Conservation (phyloP, 2,797 vertebrate species). For the Chlorospingus flavigularis region DNA sequence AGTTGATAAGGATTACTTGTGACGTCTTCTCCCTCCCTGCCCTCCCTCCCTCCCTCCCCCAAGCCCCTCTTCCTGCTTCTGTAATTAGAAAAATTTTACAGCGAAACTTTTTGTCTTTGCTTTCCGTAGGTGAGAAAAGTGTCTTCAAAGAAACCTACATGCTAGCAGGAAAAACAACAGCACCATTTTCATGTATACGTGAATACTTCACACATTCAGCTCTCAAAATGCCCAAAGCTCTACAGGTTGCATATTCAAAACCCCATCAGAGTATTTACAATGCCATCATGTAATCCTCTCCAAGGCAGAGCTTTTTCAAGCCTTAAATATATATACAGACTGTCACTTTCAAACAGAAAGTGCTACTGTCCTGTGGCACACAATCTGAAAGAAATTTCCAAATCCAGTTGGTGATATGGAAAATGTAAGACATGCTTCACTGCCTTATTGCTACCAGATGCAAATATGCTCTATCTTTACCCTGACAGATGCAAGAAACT, state of each 20-base stretch:
- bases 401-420: not conserved
- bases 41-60: not conserved
- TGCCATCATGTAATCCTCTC: not conserved
- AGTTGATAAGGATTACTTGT: conserved; percentile 20
- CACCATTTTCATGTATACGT: accelerated
- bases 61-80: not conserved
- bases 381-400: not conserved
- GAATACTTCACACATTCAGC: not conserved
- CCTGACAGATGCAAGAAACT: not conserved
- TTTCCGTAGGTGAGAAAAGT: not conserved
- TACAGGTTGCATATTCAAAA: not conserved
- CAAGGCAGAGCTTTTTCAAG: not conserved
- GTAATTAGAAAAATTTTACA: not conserved
- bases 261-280: not conserved
- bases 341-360: not conserved
- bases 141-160: not conserved
- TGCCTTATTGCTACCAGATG: not conserved
- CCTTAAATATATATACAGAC: not conserved
- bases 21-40: not conserved
- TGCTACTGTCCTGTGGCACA: not conserved
- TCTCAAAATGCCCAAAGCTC: not conserved
- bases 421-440: not conserved
- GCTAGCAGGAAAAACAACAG: not conserved
- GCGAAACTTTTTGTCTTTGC: not conserved
- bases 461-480: not conserved